Conservation (phyloP, 2,113 vertebrate species). For the Mus spicilegus region DNA sequence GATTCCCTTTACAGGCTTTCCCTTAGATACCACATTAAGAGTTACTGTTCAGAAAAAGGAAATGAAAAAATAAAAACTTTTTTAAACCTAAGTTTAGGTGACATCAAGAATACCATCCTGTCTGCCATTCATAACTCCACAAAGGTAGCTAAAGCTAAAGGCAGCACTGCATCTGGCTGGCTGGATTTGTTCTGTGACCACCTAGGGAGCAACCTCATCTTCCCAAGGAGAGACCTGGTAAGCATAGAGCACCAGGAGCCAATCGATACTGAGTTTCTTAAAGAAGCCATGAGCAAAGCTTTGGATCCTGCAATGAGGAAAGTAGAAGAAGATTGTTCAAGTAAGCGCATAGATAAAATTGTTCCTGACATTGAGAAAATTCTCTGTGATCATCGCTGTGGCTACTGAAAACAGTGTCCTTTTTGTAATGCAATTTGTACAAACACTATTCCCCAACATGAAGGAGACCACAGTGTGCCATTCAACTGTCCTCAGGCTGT, state of each 20-base stretch:
- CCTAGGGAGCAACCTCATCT: constrained; percentile 72
- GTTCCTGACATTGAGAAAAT: constrained; percentile 61
- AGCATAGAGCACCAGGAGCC: constrained; percentile 80
- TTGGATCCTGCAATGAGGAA: background rate
- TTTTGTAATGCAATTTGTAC: constrained; percentile 85
- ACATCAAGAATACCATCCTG: constrained; percentile 53
- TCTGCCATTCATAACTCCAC: constrained; percentile 71
- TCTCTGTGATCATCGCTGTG: constrained; percentile 80
- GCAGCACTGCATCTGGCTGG: constrained; percentile 75
- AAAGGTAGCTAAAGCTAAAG: constrained; percentile 51
- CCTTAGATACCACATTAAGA: constrained; percentile 69
- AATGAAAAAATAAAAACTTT: constrained; percentile 46
- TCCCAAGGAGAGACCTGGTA: constrained; percentile 75
- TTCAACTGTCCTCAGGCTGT: constrained; percentile 73
- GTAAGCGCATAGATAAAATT: background rate
- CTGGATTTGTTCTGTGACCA: constrained; percentile 79
- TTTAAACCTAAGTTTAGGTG: constrained; percentile 42
- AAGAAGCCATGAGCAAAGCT: constrained; percentile 60
- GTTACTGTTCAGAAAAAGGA: constrained; percentile 64
- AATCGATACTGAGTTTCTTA: constrained; percentile 80
- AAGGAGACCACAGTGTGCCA: constrained; percentile 74
- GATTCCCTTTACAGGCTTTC: constrained; percentile 66
- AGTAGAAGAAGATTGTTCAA: constrained; percentile 34
- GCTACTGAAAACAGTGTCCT: constrained; percentile 84
- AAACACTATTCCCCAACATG: constrained; percentile 75